Percentiles rank a stretch among this genome's conserved stretches.
These are phyloP conservation scores for Dascillus cervinus DNA, from an alignment of 2,888 invertebrate genomes.

Conservation along the genomic window DNA sequence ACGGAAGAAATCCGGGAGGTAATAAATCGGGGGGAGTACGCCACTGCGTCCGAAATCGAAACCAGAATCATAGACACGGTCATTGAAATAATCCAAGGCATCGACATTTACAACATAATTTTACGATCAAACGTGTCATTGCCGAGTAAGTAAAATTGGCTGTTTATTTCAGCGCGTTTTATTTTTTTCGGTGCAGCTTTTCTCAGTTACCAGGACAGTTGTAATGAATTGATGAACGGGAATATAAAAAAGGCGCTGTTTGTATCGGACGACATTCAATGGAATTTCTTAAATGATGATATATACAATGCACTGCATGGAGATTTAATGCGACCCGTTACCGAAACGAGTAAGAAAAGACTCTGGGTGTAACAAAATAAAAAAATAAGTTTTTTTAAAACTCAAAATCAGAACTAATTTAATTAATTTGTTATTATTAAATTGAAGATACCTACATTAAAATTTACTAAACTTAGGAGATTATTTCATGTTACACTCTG, in stretches of 20 bases:
- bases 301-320: slow-evolving; percentile 54
- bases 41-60: slow-evolving; percentile 58
- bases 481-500: too few relatives aligned
- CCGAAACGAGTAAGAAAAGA: slow-evolving; percentile 27
- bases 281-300: slow-evolving; percentile 53
- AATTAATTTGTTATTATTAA: too few relatives aligned
- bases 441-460: too few relatives aligned
- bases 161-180: slow-evolving; percentile 14
- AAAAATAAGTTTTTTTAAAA: not conserved
- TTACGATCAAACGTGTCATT: slow-evolving; percentile 36
- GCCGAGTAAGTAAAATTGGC: slow-evolving; percentile 18
- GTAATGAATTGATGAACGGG: slow-evolving; percentile 59
- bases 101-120: slow-evolving; percentile 77
- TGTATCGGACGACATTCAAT: slow-evolving; percentile 57
- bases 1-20: slow-evolving; percentile 26
- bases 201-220: slow-evolving; percentile 24
- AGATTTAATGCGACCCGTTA: slow-evolving; percentile 77
- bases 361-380: not conserved
- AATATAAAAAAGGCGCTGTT: slow-evolving; percentile 56
- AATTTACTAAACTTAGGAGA: too few relatives aligned
- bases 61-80: slow-evolving; percentile 48
- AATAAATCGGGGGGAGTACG: slow-evolving; percentile 45
- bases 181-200: slow-evolving; percentile 26
- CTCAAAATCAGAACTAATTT: too few relatives aligned
- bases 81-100: slow-evolving; percentile 47